A percentile compares a stretch with the other conserved stretches of the same genome.
These are phyloP conservation scores for Lepidothrix coronata DNA, from an alignment of 2,113 vertebrate genomes.

Conservation along the genomic window DNA sequence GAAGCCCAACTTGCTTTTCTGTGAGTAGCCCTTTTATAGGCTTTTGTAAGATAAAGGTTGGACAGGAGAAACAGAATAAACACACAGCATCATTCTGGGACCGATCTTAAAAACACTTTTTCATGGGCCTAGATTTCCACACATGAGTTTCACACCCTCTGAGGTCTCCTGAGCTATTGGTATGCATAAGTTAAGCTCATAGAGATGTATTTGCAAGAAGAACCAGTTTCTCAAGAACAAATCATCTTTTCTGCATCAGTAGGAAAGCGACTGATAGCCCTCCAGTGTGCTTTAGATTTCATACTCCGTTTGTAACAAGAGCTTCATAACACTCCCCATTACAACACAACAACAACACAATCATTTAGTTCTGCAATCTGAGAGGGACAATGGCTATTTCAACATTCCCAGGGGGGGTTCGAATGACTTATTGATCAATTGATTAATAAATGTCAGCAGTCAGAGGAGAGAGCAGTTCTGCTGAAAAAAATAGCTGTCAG, in stretches of 20 bases:
- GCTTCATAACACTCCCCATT: slow-evolving; percentile 76
- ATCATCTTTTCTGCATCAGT: slow-evolving; percentile 32
- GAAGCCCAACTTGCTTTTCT: neutral
- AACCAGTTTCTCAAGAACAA: neutral
- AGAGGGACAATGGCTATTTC: slow-evolving; percentile 76
- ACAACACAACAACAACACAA: slow-evolving; percentile 86
- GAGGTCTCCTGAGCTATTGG: neutral
- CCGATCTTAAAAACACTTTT: neutral
- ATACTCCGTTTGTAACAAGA: slow-evolving; percentile 73
- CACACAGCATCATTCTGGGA: neutral
- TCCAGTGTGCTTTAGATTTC: slow-evolving; percentile 73
- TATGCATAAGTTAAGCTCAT: neutral
- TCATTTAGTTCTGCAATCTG: slow-evolving; percentile 81
- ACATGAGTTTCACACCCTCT: neutral
- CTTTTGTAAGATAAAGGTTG: neutral
- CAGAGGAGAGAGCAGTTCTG: slow-evolving; percentile 69
- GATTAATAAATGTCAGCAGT: slow-evolving; percentile 77
- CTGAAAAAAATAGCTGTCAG: slow-evolving; percentile 50
- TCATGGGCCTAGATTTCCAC: neutral
- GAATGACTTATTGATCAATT: slow-evolving; percentile 84
- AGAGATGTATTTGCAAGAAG: neutral
- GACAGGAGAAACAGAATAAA: neutral
- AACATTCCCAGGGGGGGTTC: slow-evolving; percentile 75
- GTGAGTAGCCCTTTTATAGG: neutral
- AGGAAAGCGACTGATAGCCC: slow-evolving; percentile 60